Conservation (phyloP, 2,888 invertebrate genomes). For the Schizotus pectinicornis region DNA sequence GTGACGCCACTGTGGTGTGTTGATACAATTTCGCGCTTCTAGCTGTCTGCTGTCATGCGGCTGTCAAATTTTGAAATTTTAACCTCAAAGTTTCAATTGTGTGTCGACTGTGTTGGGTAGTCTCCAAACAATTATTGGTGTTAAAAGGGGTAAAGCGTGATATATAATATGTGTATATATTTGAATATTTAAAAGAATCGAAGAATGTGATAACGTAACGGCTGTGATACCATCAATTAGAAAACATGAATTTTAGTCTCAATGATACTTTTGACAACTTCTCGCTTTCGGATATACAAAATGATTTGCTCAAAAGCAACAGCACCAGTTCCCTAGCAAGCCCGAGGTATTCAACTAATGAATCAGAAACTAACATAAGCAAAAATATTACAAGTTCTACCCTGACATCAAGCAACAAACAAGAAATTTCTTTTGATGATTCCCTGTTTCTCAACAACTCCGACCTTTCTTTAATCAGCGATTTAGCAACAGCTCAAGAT, state of each 20-base stretch:
- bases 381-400: background rate
- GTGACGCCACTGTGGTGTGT: no score
- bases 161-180: no score
- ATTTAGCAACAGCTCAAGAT: conserved; percentile 10
- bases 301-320: conserved; percentile 7
- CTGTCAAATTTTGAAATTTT: no score
- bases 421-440: conserved; percentile 46
- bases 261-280: conserved; percentile 50
- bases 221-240: no score
- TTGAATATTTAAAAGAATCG: no score
- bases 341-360: background rate
- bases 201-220: no score
- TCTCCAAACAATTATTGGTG: no score
- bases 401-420: conserved; percentile 18
- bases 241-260: conserved; percentile 26
- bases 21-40: no score
- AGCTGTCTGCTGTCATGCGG: no score
- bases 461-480: background rate
- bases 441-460: conserved; percentile 40
- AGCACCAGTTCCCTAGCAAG: background rate
- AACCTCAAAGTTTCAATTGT: no score
- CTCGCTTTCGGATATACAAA: conserved; percentile 34
- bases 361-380: background rate
- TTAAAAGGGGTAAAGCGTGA: no score
- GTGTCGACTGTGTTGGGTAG: no score